Percentiles rank a stretch among this genome's conserved stretches.
These are phyloP conservation scores for Hippoglossus stenolepis DNA, from an alignment of 2,113 vertebrate genomes.

Conservation along the genomic window DNA sequence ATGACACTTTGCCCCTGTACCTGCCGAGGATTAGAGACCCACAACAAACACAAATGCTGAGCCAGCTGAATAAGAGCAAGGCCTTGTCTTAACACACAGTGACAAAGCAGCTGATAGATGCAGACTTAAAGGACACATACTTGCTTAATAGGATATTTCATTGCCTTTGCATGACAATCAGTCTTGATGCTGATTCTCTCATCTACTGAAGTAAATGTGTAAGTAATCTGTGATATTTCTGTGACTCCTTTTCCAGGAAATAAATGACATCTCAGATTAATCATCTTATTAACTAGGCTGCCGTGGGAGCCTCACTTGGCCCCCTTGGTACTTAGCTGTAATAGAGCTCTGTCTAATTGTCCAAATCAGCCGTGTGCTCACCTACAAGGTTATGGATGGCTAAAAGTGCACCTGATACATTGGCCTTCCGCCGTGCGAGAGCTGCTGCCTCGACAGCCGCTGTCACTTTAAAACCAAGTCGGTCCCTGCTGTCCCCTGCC, in stretches of 20 bases:
- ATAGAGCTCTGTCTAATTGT: constrained; percentile 64
- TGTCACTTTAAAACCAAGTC: constrained; percentile 64
- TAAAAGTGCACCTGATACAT: constrained; percentile 18
- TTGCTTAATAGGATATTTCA: background rate
- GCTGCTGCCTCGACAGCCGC: constrained; percentile 42
- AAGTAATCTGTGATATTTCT: constrained; percentile 4
- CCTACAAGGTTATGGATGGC: constrained; percentile 47
- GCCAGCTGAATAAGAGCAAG: constrained; percentile 50
- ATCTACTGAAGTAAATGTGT: constrained; percentile 2
- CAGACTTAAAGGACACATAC: background rate
- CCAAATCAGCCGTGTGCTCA: constrained; percentile 43
- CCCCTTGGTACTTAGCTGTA: constrained; percentile 58
- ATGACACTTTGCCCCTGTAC: constrained; percentile 67
- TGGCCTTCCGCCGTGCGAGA: constrained; percentile 1
- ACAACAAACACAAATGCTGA: constrained; percentile 76
- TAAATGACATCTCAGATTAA: constrained; percentile 61
- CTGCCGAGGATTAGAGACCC: constrained; percentile 62
- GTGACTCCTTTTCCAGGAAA: constrained; percentile 35
- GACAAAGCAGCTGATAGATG: constrained; percentile 22
- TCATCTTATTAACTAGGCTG: constrained; percentile 60
- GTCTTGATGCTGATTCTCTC: background rate
- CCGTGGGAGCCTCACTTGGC: constrained; percentile 23
- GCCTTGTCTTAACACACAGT: constrained; percentile 28
- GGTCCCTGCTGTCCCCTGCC: constrained; percentile 59
- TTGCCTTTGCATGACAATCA: background rate